Evolutionary conservation across 2,888 invertebrate species (phyloP), one percentile per base, ranked within the genome.

Genomic region (Andrena fulva): DNA sequence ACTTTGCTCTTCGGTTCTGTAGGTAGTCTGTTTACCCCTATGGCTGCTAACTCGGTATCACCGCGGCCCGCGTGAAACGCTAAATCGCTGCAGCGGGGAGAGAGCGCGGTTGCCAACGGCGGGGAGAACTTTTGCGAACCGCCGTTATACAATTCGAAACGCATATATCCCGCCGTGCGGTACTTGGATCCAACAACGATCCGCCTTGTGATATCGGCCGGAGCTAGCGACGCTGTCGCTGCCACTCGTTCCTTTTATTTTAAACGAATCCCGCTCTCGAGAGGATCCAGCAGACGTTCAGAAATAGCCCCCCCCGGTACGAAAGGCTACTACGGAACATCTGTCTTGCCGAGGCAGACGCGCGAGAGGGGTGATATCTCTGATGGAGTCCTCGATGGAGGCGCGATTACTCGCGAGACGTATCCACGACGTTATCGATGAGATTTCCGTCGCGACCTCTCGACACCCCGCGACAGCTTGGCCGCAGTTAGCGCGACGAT

Each of bases 251-350:
- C 63, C 27, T 63, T 68, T 78, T 24, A 24, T 68, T 54, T 42
- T 10, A 10, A 10, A 52, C 60, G 35, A n/a, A n/a, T 52, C 29
- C 52, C 52, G 52, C 33, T 48, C 63, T 56, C 54, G 68, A 78
- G 68, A 62, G 68, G 78, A 77, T 76, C 76, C 78, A 67, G 54
- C 42, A 77, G n/a, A 35, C 48, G 42, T 33, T 78, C 63, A 77
- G 63, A 78, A 78, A 76, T 78, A 78, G 42, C 67, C 20, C 52
- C 8, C 52, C 54, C 52, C n/a, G 54, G n/a, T 12, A 67, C 42
- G 68, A 76, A 68, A 78, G 62, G 62, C 54, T 33, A 31, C 62
- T 48, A n/a, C 16, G 77, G 24, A 68, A 63, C 78, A 63, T 76
- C 68, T 72, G 77, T 50, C 48, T 10, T 27, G 3, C 10, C n/a